These are phyloP conservation scores for Amiota mariae DNA, from an alignment of 2,888 invertebrate species.

Conservation along the genomic window DNA sequence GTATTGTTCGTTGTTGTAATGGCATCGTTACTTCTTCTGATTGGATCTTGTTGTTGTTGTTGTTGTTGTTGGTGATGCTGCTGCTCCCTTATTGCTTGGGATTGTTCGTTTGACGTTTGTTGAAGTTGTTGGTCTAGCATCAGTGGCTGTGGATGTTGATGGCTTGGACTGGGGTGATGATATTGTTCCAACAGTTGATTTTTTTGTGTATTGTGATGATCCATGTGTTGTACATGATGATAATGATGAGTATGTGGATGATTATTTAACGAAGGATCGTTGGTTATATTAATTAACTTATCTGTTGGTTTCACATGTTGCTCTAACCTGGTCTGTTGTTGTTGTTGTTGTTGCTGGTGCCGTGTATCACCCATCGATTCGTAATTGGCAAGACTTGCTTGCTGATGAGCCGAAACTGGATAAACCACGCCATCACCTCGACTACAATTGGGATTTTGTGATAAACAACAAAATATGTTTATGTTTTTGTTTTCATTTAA, in stretches of 20 bases:
- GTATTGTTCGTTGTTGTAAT: too few relatives aligned
- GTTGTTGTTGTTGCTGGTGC: conserved; percentile 72
- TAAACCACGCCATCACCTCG: conserved; percentile 91
- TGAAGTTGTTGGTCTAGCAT: conserved; percentile 6
- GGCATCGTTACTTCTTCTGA: too few relatives aligned
- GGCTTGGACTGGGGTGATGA: not conserved
- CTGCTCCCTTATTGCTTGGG: not conserved
- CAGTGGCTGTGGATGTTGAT: conserved; percentile 8
- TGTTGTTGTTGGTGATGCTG: too few relatives aligned
- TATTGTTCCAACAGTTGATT: not conserved
- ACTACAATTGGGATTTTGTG: conserved; percentile 75
- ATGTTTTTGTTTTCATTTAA: not conserved
- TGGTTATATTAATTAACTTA: conserved; percentile 66
- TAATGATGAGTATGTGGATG: conserved; percentile 3
- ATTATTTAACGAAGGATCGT: conserved; percentile 10
- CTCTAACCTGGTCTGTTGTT: conserved; percentile 57
- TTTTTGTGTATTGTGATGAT: not conserved
- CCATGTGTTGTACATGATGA: conserved; percentile 7
- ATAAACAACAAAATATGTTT: not conserved
- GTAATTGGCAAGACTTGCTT: conserved; percentile 74
- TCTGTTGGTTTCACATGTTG: conserved; percentile 64
- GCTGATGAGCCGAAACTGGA: conserved; percentile 73
- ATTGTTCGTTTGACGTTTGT: conserved; percentile 1
- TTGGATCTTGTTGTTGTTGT: too few relatives aligned
- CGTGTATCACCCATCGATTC: conserved; percentile 90